phyloP scores from a whole-genome alignment of 2,797 vertebrate genomes.

The Bucorvus abyssinicus region DNA sequence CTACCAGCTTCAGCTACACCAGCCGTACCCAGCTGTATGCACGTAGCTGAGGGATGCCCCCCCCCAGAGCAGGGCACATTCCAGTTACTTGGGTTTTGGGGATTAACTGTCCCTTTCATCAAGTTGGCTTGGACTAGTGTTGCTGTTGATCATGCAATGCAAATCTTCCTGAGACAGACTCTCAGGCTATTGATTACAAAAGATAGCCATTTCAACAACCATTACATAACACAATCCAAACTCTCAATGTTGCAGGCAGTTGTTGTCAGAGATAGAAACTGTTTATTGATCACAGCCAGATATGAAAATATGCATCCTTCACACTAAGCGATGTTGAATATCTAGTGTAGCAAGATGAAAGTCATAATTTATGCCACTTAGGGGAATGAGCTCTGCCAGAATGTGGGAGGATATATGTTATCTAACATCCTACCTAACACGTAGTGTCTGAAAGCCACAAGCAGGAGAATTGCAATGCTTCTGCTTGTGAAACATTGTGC shows the following conservation, averaged over 20 bases:
- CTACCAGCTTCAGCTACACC: neutral
- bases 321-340: neutral
- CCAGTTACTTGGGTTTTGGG: constrained; percentile 35
- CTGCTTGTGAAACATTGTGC: neutral
- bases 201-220: neutral
- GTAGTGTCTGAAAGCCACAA: neutral
- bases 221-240: neutral
- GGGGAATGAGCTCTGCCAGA: constrained; percentile 1
- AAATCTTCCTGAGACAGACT: constrained; percentile 35
- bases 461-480: neutral
- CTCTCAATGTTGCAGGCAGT: neutral
- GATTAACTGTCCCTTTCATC: constrained; percentile 67
- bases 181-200: constrained; percentile 27
- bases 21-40: neutral
- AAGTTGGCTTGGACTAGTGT: constrained; percentile 7
- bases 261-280: neutral
- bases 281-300: constrained; percentile 19
- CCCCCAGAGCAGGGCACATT: constrained; percentile 1
- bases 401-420: neutral
- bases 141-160: constrained; percentile 29
- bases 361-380: neutral
- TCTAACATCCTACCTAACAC: constrained; percentile 10
- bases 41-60: neutral
- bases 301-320: neutral
- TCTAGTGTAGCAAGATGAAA: constrained; percentile 11